Evolutionary conservation across 2,797 vertebrate species (phyloP), one percentile per base, ranked within the genome.

Genomic region (Sternotherus odoratus): DNA sequence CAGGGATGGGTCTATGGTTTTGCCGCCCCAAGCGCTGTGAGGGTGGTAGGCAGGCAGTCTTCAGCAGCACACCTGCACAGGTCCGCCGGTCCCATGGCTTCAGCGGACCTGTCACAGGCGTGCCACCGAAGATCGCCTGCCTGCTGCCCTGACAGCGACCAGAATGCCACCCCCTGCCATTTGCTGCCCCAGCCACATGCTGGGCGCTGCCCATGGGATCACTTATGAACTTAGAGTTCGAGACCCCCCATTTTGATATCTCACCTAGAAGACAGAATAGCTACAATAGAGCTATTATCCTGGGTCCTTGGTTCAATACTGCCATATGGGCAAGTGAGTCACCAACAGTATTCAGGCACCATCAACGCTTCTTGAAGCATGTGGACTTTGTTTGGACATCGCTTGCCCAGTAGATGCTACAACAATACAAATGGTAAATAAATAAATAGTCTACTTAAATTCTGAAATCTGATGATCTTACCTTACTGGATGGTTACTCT

Each of bases 381-480:
- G 13, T 46, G 28, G 60, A n/a, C 7, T 79, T 83, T 51, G n/a
- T 88, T 49, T 50, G 50, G 69, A 51, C 49, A 33, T 72, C 36
- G 2, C 13, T 6, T 66, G 85, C n/a, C 87, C 72, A 69, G 19
- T 39, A 86, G 66, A 51, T 83, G 74, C 77, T 0, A 6, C 79
- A 89, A 79, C 90, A 95, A 81, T 23, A 13, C 72, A 85, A 95
- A 91, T 2, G 91, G 74, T 57, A 96, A 92, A 89, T 5, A 12
- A 24, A 66, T 82, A 93, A 91, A 89, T 79, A 93, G 94, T 82
- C 84, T 84, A 17, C 72, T 78, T 77, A 77, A 33, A 72, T 94
- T 81, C 72, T 80, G 81, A 93, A 96, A 95, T 39, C 86, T 92
- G 75, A 49, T 36, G 66, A 93, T 53, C 53, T 93, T 88, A 87